phyloP scores from a whole-genome alignment of 2,797 vertebrate genomes.

The Crypturellus tataupa region DNA sequence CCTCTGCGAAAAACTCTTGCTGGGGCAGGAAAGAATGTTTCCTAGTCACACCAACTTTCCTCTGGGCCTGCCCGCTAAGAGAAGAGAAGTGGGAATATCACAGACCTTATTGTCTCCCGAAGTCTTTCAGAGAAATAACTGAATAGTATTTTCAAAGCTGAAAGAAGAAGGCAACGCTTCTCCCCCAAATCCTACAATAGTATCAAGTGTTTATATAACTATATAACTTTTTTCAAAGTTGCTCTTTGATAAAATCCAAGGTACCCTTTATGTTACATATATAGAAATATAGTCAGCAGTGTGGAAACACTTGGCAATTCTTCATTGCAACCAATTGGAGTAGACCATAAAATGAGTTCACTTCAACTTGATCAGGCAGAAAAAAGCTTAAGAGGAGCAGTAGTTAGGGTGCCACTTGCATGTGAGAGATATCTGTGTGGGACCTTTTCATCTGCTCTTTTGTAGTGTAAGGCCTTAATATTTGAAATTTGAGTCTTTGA shows the following conservation, averaged over 20 bases:
- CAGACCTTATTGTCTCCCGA: neutral
- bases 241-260: neutral
- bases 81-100: neutral
- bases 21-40: neutral
- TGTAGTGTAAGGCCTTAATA: neutral
- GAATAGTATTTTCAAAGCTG: neutral
- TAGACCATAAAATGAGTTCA: neutral
- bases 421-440: neutral
- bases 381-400: neutral
- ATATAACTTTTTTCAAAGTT: neutral
- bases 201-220: neutral
- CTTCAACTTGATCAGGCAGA: neutral
- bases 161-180: neutral
- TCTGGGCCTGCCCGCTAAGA: neutral
- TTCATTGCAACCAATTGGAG: neutral
- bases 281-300: neutral
- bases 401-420: neutral
- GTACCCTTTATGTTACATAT: neutral
- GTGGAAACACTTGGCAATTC: neutral
- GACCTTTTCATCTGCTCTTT: neutral
- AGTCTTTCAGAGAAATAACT: neutral
- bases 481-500: neutral
- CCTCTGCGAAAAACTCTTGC: neutral
- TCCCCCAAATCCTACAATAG: neutral
- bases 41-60: neutral